Conservation (phyloP, 2,113 vertebrate species). For the Gallinago jamesoni region DNA sequence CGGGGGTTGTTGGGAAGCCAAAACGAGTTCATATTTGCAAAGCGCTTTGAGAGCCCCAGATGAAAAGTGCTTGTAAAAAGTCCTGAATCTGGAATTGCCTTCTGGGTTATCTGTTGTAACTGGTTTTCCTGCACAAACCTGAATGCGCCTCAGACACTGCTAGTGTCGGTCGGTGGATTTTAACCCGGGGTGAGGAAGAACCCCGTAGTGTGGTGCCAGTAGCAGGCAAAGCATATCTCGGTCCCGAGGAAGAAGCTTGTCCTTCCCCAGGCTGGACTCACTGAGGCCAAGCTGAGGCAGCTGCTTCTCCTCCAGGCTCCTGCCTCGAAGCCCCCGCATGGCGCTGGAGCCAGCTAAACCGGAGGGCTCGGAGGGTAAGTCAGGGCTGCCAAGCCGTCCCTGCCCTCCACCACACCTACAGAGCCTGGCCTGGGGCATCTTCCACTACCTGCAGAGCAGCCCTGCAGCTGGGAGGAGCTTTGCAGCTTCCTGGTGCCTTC, state of each 20-base stretch:
- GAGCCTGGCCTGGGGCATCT: background rate
- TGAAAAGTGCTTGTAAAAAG: conserved; percentile 58
- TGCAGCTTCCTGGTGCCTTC: background rate
- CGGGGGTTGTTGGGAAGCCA: conserved; percentile 33
- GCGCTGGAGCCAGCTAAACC: background rate
- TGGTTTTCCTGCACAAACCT: conserved; percentile 66
- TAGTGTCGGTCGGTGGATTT: background rate
- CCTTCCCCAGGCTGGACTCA: background rate
- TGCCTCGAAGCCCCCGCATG: fast-evolving
- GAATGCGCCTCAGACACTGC: background rate
- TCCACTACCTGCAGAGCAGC: conserved; percentile 21
- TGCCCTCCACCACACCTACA: conserved; percentile 22
- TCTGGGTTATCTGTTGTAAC: conserved; percentile 62
- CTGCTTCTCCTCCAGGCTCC: fast-evolving
- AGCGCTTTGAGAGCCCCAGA: conserved; percentile 9
- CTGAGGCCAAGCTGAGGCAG: fast-evolving
- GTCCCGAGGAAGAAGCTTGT: fast-evolving
- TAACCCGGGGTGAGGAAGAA: background rate
- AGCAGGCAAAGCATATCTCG: background rate
- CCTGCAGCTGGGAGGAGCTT: conserved; percentile 35
- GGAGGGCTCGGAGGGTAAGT: background rate
- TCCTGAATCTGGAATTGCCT: conserved; percentile 30
- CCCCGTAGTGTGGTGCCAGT: background rate
- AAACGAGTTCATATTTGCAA: conserved; percentile 57
- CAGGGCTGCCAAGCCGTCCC: background rate